These are phyloP conservation scores for Bungarus multicinctus DNA, from an alignment of 2,113 vertebrate genomes.

Conservation along the genomic window DNA sequence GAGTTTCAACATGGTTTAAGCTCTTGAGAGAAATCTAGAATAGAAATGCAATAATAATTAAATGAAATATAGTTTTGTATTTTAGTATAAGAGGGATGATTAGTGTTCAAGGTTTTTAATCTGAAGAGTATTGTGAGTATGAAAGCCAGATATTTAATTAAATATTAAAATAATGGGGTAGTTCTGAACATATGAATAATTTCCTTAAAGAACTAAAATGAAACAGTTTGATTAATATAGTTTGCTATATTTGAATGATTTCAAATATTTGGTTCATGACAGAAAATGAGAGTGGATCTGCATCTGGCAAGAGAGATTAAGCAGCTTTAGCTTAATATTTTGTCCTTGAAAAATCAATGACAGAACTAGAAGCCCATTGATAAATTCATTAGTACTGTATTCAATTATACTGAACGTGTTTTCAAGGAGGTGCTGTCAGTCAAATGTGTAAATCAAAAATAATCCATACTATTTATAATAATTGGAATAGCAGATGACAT, in stretches of 20 bases:
- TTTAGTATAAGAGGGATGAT: neutral
- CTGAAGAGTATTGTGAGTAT: neutral
- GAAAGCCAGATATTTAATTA: neutral
- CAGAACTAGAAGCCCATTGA: constrained; percentile 26
- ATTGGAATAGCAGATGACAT: neutral
- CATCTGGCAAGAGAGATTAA: neutral
- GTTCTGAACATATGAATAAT: neutral
- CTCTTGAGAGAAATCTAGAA: neutral
- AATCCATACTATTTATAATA: neutral
- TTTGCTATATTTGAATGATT: neutral
- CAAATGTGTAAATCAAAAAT: neutral
- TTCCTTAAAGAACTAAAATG: neutral
- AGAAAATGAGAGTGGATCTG: neutral
- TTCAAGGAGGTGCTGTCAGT: constrained; percentile 7
- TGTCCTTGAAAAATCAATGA: constrained; percentile 34
- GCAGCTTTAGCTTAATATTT: constrained; percentile 18
- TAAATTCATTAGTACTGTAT: constrained; percentile 42
- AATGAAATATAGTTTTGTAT: neutral
- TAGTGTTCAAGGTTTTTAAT: neutral
- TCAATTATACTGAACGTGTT: constrained; percentile 25
- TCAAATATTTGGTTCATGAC: neutral
- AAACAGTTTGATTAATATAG: accelerated
- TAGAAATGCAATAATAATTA: neutral
- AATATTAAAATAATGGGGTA: neutral
- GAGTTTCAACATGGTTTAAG: neutral